Base-by-base conservation (phyloP, 2,113 vertebrate species). In the Burhinus bistriatus region DNA sequence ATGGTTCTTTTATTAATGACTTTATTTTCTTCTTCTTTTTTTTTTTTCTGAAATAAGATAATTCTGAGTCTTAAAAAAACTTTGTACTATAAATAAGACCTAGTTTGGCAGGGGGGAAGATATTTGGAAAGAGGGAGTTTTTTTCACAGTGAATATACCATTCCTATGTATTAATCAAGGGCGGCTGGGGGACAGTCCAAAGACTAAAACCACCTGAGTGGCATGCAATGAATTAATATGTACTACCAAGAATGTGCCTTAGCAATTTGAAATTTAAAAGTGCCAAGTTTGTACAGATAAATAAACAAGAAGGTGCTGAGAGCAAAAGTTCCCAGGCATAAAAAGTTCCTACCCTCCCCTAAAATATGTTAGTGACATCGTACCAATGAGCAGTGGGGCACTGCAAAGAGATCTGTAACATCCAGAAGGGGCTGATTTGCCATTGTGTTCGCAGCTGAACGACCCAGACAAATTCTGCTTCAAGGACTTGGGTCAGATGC, bases 401-500 rank as follows among this genome's bases (percentile, higher is more conserved):
- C 15, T 58, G 15, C 27, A 65, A 44, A 44, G 36, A 51, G 29
- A 65, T 59, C 26, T 25, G 9, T 30, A 38, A 15, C 5, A 27
- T 64, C 30, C n/a, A 59, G 29, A 52, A 52, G 30, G 44, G 34
- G 1, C 16, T 68, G 68, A 26, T 45, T 20, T n/a, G 5, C 25
- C 5, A 1, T 42, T 70, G 9, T 8, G 7, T 47, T 73, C 73
- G 38, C 20, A 61, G 21, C 13, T 45, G 51, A 51, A 58, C 0
- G 0, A 0, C 20, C 23, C 18, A 34, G 10, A 2, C 6, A 36
- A 65, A 52, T 44, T 65, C 27, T 38, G 4, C 7, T 47, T 26
- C 32, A 42, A 78, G 13, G 7, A n/a, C 19, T 44, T 20, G 19
- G 5, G 15, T 20, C 15, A 26, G 6, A n/a, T 0, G 3, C 8